These are phyloP conservation scores for Myotis davidii DNA, from an alignment of 2,113 vertebrate genomes.

Conservation along the genomic window DNA sequence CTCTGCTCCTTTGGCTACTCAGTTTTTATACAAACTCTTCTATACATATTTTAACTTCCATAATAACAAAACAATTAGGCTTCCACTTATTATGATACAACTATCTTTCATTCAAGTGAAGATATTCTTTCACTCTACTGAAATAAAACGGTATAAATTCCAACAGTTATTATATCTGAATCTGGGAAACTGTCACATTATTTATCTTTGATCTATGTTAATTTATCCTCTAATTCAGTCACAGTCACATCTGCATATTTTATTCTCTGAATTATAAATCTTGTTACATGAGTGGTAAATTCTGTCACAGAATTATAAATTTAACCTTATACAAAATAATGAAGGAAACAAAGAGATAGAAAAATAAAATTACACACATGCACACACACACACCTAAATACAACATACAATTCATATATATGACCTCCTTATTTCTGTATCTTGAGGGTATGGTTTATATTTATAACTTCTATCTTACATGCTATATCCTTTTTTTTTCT, in stretches of 20 bases:
- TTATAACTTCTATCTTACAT: neutral
- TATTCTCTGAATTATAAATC: slow-evolving; percentile 23
- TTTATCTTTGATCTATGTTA: neutral
- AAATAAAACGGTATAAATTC: neutral
- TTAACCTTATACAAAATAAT: neutral
- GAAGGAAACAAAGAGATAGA: neutral
- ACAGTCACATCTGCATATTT: neutral
- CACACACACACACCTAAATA: rapidly evolving
- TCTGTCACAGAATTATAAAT: neutral
- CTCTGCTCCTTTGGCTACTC: neutral
- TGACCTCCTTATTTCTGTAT: neutral
- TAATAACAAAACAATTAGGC: neutral
- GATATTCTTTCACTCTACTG: neutral
- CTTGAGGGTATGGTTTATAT: neutral
- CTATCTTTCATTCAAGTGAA: neutral
- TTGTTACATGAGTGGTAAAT: neutral
- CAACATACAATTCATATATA: neutral
- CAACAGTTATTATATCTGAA: neutral
- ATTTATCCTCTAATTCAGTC: slow-evolving; percentile 22
- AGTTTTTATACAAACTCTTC: neutral
- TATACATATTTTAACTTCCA: neutral
- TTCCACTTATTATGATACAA: neutral
- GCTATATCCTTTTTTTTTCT: neutral
- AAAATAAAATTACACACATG: neutral
- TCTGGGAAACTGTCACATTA: neutral